These are phyloP conservation scores for Vombatus ursinus DNA, from an alignment of 2,113 vertebrate genomes.

Conservation along the genomic window DNA sequence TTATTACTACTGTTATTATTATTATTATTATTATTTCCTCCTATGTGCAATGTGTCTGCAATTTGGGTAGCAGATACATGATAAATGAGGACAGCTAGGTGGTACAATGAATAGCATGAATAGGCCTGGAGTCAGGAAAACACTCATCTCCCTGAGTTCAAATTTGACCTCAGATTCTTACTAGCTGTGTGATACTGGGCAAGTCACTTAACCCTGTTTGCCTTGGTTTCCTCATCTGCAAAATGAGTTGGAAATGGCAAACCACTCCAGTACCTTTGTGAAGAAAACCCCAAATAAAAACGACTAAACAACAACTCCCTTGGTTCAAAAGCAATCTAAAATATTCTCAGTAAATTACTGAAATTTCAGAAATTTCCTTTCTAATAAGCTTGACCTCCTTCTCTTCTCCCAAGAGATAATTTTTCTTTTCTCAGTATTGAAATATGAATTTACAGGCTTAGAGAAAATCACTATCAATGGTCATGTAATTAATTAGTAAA, in stretches of 20 bases:
- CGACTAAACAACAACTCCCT: neutral
- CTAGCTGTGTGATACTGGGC: neutral
- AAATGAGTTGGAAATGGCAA: neutral
- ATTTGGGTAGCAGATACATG: neutral
- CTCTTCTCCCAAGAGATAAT: neutral
- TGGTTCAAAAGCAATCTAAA: too few relatives aligned
- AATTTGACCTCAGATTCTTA: neutral
- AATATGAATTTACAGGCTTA: neutral
- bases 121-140: neutral
- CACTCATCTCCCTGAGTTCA: neutral
- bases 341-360: neutral
- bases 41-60: too few relatives aligned
- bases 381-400: neutral
- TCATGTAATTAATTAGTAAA: neutral
- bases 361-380: neutral
- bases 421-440: neutral
- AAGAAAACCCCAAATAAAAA: too few relatives aligned
- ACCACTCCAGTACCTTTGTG: too few relatives aligned
- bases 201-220: neutral
- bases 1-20: too few relatives aligned
- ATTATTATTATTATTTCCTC: too few relatives aligned
- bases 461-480: neutral
- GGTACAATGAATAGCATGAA: neutral
- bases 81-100: neutral
- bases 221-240: slow-evolving; percentile 37